Base-by-base conservation (phyloP, 1,140 invertebrate species). In the Drosophila sproati region DNA sequence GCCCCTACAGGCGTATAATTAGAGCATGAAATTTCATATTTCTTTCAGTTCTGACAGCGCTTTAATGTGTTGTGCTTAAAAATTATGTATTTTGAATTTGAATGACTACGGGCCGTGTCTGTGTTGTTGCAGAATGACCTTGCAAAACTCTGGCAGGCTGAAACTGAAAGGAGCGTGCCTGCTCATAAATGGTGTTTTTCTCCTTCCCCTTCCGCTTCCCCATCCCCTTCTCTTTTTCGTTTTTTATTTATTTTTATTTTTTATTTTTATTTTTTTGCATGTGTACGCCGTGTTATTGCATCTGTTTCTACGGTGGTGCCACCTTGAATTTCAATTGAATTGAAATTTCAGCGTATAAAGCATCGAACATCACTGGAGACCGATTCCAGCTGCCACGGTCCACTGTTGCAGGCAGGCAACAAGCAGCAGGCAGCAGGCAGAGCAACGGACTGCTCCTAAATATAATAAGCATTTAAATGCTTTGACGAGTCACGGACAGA, bases 401-500 rank as follows among this genome's bases (percentile, higher is more conserved):
- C 20, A 20, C 20, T 20, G 20, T 20, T 20, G 20, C 20, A 20
- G 20, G 20, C 20, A 20, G 20, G 20, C 20, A 20, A 20, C 20
- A 20, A 20, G 20, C 20, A 20, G 20, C 20, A 20, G 20, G 20
- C 3, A 43, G 10, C 39, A 43, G 39, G 39, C 10, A 43, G 39
- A 43, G 39, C 39, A 6, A 43, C 39, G 10, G 77, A 55, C 48
- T 56, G 70, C 79, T 78, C 74, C 73, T 82, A 82, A 82, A 82
- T 71, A 63, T 70, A 82, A 82, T 82, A 78, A 82, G 79, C 79
- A 82, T 82, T 82, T 82, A 82, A 82, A 82, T 82, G 75, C 69
- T 82, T 78, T 71, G 74, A 28, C 71, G 63, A 56, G 32, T 43
- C 20, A 35, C 35, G 68, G 59, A 48, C 57, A 60, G 68, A 32